Base-by-base conservation (phyloP, 53 echinoderm and acorn worm species). In the Holothuria scabra region DNA sequence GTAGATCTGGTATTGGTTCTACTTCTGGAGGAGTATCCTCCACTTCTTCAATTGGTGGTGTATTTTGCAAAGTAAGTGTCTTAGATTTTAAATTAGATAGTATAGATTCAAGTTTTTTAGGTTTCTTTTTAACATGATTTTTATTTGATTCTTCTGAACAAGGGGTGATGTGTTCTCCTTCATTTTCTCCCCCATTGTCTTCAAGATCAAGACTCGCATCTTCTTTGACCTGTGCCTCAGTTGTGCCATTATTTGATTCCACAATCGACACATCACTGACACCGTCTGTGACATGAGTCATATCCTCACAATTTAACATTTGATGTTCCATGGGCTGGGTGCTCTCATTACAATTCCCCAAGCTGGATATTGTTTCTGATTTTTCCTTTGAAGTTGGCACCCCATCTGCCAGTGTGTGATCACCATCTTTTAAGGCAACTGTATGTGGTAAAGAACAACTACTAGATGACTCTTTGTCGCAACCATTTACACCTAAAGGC, bases 81-180 rank as follows among this genome's bases (percentile, higher is more conserved):
- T 81, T 81, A 10, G 82, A 81, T 81, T 64, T 81, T 65, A 81
- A 64, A 81, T 41, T 62, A 26, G 82, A 81, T 21, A 81, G 65
- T 21, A 81, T 81, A 1, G 82, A 81, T 63, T 81, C 82, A 21
- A 81, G 35, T 30, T 81, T 81, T 22, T 62, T 81, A 10, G 65
- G 62, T 48, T 61, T 61, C 64, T 64, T 81, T 46, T 81, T 81
- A 8, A 24, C 34, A 29, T 28, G 65, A 24, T 13, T 64, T 64
- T 29, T 19, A 12, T 4, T 18, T 64, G 65, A 1, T 29, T 29
- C 65, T 64, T 32, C 9, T 70, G 71, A 37, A 32, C 28, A 0
- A 22, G 64, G 5, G 25, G 64, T 25, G 5, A 6, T 0, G 25
- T 64, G 9, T 64, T 64, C 64, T 13, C 25, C 63, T 1, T 25